Base-by-base conservation (phyloP, 2,888 invertebrate species). In the Catocala sponsa region DNA sequence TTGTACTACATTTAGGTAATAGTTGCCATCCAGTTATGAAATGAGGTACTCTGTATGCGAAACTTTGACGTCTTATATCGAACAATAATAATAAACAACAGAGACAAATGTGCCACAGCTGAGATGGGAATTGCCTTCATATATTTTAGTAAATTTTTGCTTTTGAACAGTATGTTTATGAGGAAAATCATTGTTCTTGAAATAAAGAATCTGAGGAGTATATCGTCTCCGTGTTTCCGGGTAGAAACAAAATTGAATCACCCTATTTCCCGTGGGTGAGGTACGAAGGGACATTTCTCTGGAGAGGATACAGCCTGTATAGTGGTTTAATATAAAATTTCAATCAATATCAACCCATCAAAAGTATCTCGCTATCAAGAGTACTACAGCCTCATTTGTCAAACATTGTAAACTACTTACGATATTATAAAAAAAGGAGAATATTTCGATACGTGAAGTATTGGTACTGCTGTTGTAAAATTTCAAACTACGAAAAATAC, bases 11-110 rank as follows among this genome's bases (percentile, higher is more conserved):
- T 48, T 67, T 65, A 68, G 67, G 74, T 81, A 83, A 84, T 86
- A 86, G 83, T 82, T 84, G 70, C 81, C 80, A 82, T 81, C 72
- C 81, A 82, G 86, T 86, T 88, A 87, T 82, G 83, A 84, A 90
- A 90, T 88, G 84, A 89, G 88, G 88, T 84, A 83, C 86, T 90
- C 72, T 90, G 89, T 90, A 90, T 90, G 90, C 90, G 83, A 88
- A 90, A 90, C 88, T 89, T 89, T 88, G 89, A 89, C 84, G 85
- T 86, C 84, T 87, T 86, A 82, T 86, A 87, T 84, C 81, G 85
- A 88, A 89, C 88, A 88, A 89, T 89, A 87, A 87, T 86, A 86
- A 86, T 90, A 89, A 88, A 89, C 87, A 87, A 84, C 79, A 70
- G 74, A 82, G 83, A 87, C 82, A 84, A 86, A 87, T 82, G 83